Evolutionary conservation across 2,113 vertebrate species (phyloP).

Genomic region (Haemorhous mexicanus): DNA sequence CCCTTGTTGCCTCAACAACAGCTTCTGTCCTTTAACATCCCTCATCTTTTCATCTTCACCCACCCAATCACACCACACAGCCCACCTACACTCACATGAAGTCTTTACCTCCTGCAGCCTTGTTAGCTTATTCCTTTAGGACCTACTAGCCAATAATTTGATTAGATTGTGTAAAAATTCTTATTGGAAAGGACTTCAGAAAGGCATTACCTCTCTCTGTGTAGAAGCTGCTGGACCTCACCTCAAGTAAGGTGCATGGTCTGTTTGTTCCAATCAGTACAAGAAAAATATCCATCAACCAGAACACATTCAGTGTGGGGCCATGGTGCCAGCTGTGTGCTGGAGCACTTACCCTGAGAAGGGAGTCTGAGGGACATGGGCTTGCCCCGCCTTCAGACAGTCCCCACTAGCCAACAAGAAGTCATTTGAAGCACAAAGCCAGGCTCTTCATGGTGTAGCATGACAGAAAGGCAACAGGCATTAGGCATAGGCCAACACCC

Average conservation of each 20-base stretch:
- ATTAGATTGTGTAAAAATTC: background rate
- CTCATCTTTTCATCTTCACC: background rate
- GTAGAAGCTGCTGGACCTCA: background rate
- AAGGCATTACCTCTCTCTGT: background rate
- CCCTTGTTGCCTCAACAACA: background rate
- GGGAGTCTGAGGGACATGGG: background rate
- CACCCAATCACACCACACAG: background rate
- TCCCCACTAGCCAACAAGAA: background rate
- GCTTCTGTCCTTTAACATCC: background rate
- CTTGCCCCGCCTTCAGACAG: background rate
- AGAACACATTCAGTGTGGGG: background rate
- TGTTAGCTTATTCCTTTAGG: background rate
- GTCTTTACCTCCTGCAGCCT: background rate
- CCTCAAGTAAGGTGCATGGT: background rate
- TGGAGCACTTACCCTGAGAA: background rate
- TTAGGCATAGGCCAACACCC: background rate
- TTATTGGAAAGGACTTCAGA: background rate
- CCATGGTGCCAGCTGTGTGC: rapidly evolving
- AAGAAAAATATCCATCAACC: background rate
- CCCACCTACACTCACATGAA: background rate
- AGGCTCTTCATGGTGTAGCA: background rate
- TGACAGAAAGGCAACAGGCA: background rate
- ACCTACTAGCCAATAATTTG: background rate
- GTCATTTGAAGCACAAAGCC: background rate
- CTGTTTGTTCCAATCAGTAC: background rate